Conservation (phyloP, 1,140 invertebrate species). For the Chelonus insularis region DNA sequence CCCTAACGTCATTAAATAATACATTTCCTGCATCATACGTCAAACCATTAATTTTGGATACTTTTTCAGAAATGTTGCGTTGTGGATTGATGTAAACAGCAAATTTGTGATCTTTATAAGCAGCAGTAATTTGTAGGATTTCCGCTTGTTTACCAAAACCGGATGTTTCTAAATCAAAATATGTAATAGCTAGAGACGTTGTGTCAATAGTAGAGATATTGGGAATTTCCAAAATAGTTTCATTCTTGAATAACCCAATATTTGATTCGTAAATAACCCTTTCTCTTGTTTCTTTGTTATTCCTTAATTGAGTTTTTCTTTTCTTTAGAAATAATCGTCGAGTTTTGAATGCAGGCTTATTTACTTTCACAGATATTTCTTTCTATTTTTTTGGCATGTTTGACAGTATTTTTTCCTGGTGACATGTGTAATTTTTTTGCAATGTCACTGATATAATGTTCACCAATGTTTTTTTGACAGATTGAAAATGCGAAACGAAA, state of each 20-base stretch:
- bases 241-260: background rate
- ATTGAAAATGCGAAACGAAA: conserved; percentile 14
- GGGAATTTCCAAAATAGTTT: background rate
- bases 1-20: no score
- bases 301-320: background rate
- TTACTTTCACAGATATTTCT: background rate
- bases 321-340: background rate
- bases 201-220: background rate
- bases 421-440: background rate
- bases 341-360: conserved; percentile 7
- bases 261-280: no score
- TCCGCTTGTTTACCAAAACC: conserved; percentile 22
- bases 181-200: background rate
- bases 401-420: conserved; percentile 12
- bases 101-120: no score
- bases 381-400: background rate
- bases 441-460: conserved; percentile 13
- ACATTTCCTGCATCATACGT: no score
- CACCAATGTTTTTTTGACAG: conserved; percentile 16
- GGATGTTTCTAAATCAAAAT: conserved; percentile 32
- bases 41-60: no score
- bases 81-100: no score
- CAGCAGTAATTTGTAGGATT: conserved; percentile 30
- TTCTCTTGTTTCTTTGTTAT: conserved; percentile 4
- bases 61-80: no score